Conservation (phyloP, 2,888 invertebrate species). For the Shargacucullia verbasci region DNA sequence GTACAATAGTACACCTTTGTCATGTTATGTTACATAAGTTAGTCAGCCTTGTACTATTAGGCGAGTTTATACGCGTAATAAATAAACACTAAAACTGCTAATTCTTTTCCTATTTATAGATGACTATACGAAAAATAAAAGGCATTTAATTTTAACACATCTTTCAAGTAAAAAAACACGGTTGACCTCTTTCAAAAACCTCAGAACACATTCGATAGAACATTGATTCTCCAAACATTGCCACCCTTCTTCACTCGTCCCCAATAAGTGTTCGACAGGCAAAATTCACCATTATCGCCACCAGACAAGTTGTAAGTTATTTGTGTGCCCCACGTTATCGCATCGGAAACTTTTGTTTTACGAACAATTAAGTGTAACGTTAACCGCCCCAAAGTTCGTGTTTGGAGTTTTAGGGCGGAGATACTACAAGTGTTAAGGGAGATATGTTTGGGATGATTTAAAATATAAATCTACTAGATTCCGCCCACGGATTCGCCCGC, state of each 20-base stretch:
- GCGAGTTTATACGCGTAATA: too few relatives aligned
- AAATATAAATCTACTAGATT: too few relatives aligned
- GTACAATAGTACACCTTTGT: too few relatives aligned
- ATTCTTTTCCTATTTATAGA: too few relatives aligned
- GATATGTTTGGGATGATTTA: not conserved
- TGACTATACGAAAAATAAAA: too few relatives aligned
- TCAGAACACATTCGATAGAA: slow-evolving; percentile 6
- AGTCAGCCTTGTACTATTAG: too few relatives aligned
- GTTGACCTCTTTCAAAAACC: not conserved
- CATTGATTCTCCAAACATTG: slow-evolving; percentile 4
- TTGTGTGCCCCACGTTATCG: slow-evolving; percentile 71
- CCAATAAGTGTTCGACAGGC: slow-evolving; percentile 36
- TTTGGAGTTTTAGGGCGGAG: slow-evolving; percentile 61
- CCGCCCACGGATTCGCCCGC: too few relatives aligned
- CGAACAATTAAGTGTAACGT: slow-evolving; percentile 85
- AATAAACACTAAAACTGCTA: too few relatives aligned
- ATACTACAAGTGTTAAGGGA: slow-evolving; percentile 53
- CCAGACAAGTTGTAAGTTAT: slow-evolving; percentile 63
- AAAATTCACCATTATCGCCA: slow-evolving; percentile 38
- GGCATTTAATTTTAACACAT: too few relatives aligned
- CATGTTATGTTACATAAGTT: too few relatives aligned
- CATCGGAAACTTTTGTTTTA: slow-evolving; percentile 82
- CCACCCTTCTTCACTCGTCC: slow-evolving; percentile 5
- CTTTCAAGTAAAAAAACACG: too few relatives aligned
- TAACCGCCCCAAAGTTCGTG: slow-evolving; percentile 75